These are phyloP conservation scores for Rhagoletis pomonella DNA, from an alignment of 1,140 invertebrate genomes.

Conservation along the genomic window DNA sequence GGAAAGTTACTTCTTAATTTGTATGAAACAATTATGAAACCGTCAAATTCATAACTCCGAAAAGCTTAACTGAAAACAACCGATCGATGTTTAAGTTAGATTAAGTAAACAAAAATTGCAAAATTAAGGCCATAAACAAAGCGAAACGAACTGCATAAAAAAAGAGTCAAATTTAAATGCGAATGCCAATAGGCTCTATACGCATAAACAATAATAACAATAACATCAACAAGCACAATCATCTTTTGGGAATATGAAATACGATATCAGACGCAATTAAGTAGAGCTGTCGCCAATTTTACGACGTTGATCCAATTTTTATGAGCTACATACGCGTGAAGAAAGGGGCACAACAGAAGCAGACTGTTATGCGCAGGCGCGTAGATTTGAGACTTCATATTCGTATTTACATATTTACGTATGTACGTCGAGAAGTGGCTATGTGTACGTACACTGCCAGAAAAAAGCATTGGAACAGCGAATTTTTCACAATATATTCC, in stretches of 20 bases:
- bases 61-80: neutral
- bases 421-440: too few species aligned
- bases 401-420: neutral
- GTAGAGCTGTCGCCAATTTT: slow-evolving; percentile 38
- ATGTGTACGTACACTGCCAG: too few species aligned
- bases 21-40: neutral
- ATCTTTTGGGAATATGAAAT: slow-evolving; percentile 30
- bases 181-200: neutral
- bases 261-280: slow-evolving; percentile 44
- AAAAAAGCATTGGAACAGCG: too few species aligned
- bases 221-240: slow-evolving; percentile 23
- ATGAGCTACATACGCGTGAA: neutral
- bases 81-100: neutral
- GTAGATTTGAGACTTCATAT: neutral
- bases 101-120: slow-evolving; percentile 38
- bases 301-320: slow-evolving; percentile 44
- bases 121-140: neutral
- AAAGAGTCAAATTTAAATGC: neutral
- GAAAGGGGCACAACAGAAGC: neutral
- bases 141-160: neutral
- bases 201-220: neutral
- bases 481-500: too few species aligned
- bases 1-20: slow-evolving; percentile 1
- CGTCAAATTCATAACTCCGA: neutral
- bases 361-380: slow-evolving; percentile 11